Evolutionary conservation across 2,888 invertebrate genomes (phyloP).

Genomic region (Osedax frankpressi): DNA sequence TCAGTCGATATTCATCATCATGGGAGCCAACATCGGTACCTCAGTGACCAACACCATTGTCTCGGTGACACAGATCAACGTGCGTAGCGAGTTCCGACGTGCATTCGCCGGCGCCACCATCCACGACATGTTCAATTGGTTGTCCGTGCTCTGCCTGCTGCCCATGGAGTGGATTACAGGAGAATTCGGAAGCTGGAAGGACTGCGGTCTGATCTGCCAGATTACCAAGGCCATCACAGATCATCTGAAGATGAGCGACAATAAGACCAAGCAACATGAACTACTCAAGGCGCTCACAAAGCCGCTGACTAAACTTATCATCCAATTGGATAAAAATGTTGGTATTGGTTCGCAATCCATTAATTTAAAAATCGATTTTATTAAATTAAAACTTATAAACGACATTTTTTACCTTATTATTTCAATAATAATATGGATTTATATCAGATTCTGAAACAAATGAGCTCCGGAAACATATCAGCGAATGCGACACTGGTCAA

Average conservation of each 20-base stretch:
- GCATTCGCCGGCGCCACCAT: slow-evolving; percentile 52
- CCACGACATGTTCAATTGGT: slow-evolving; percentile 53
- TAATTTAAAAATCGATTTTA: no score
- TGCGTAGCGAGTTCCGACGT: slow-evolving; percentile 47
- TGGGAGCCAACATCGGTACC: slow-evolving; percentile 53
- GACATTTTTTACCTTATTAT: no score
- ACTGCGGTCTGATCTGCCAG: slow-evolving; percentile 9
- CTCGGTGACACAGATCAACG: slow-evolving; percentile 43
- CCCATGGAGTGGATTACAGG: slow-evolving; percentile 47
- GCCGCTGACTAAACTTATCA: slow-evolving; percentile 46
- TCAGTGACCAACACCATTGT: slow-evolving; percentile 52
- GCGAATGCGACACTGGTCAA: not conserved
- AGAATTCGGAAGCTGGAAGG: slow-evolving; percentile 9
- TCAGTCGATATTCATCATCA: slow-evolving; percentile 50
- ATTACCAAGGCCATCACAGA: not conserved
- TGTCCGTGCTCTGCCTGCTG: slow-evolving; percentile 49
- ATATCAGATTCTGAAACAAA: not conserved
- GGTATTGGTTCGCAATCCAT: no score
- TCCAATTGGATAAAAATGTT: slow-evolving; percentile 29
- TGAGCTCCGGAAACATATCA: not conserved
- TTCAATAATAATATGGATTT: no score
- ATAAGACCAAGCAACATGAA: slow-evolving; percentile 33
- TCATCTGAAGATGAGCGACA: not conserved
- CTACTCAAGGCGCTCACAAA: slow-evolving; percentile 47
- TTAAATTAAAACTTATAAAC: no score